Evolutionary conservation across 2,113 vertebrate genomes (phyloP), one percentile per base, ranked within the genome.

Genomic region (Chascanopsetta lugubris): DNA sequence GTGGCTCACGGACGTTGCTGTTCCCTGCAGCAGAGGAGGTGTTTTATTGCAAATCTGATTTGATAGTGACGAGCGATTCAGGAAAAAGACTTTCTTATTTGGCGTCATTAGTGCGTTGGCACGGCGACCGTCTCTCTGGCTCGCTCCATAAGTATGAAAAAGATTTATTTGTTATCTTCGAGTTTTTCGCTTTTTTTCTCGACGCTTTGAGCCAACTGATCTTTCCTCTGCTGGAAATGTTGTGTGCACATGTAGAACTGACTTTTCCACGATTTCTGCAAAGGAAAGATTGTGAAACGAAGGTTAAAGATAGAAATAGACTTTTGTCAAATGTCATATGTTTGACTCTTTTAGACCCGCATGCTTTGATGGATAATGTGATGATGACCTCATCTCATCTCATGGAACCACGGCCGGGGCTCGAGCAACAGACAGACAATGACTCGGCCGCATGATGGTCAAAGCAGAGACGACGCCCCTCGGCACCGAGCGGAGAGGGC

Each of bases 401-500:
- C 34, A 54, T 13, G 6, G 36, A 29, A n/a, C 56, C 46, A 45
- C 48, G 3, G 30, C 51, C 9, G 51, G 30, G n/a, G 11, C n/a
- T n/a, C 22, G 6, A 46, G 12, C 36, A 20, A 47, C 38, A 42
- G 38, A n/a, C 27, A 20, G 27, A 61, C n/a, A 17, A n/a, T n/a
- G 3, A 24, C 13, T 66, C 18, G 12, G 36, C 20, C 12, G 11
- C 13, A 30, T 21, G 12, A 62, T n/a, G n/a, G 8, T 21, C 30
- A 50, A 26, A 6, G 64, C 24, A 34, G 25, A 59, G 57, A 46
- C 46, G 51, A 55, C 29, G 40, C 13, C 17, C 53, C 77, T 53
- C 51, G 20, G 26, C 77, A 76, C 80, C 79, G 77, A 72, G 77
- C 63, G n/a, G n/a, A 78, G 45, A 79, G 73, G 76, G 72, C 64